Evolutionary conservation across 1,140 invertebrate genomes (phyloP), one percentile per base, ranked within the genome.

Genomic region (Drosophila busckii): DNA sequence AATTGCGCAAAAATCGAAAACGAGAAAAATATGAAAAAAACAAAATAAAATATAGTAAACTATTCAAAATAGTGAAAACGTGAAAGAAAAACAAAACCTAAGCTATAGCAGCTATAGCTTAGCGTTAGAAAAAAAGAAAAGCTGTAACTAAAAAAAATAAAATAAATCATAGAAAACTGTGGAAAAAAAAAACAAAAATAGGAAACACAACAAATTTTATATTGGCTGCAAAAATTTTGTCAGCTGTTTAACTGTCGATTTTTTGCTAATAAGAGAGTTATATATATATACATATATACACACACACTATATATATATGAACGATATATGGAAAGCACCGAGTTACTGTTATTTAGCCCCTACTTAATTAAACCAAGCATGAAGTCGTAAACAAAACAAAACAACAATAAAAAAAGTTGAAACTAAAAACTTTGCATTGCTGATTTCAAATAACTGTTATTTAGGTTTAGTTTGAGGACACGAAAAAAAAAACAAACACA

Each of bases 201-300:
- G 15, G 53, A 16, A 20, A 9, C 46, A 9, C 37, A 31, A 34
- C 10, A 58, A 20, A 46, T 37, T 16, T 29, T 38, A 35, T 49
- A 46, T 60, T 48, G 49, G 65, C 40, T 46, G 41, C 40, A 45
- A 16, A 32, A 69, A 70, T 53, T 70, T 66, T 71, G 62, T 46
- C 65, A 69, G 76, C 75, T 83, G 75, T 82, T 82, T 61, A 82
- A 82, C 75, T 82, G 75, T 82, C 75, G 75, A 82, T 82, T 82
- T 76, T 80, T 83, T 80, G 68, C 68, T 60, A 82, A 80, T 80
- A 80, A 78, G 71, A 58, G 55, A 66, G 49, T 58, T 66, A 58
- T 60, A 40, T 48, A 64, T 63, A 17, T 40, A 55, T 29, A 22
- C 19, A 49, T 22, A 60, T 37, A 54, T 44, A 28, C 17, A 65